Evolutionary conservation across 2,888 invertebrate species (phyloP).

Genomic region (Hirtodrosophila confusa): DNA sequence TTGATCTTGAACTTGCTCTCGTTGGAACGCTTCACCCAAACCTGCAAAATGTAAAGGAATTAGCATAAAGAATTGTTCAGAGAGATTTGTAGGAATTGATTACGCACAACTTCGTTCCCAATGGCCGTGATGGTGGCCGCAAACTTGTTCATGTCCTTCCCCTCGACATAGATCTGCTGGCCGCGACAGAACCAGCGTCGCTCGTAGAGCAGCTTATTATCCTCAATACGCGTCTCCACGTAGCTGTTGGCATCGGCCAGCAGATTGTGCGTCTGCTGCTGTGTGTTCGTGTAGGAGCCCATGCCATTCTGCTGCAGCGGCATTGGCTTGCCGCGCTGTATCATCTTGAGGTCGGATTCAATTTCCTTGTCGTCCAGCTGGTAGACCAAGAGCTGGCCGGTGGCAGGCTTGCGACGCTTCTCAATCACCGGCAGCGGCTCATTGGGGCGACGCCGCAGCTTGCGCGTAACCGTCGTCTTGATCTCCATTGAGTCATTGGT

Average conservation of each 20-base stretch:
- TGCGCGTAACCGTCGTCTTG: conserved; percentile 98
- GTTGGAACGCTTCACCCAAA: conserved; percentile 93
- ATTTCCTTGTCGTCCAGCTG: conserved; percentile 95
- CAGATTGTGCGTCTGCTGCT: conserved; percentile 51
- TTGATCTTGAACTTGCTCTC: conserved; percentile 93
- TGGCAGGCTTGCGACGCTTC: conserved; percentile 93
- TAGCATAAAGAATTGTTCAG: not conserved
- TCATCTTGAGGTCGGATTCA: conserved; percentile 92
- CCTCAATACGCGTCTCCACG: conserved; percentile 95
- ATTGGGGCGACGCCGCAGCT: conserved; percentile 95
- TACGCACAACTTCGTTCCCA: conserved; percentile 92
- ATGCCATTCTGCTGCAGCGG: conserved; percentile 85
- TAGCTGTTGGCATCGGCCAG: conserved; percentile 84
- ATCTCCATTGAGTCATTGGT: conserved; percentile 95
- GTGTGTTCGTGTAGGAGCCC: conserved; percentile 63
- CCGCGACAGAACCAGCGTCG: conserved; percentile 97
- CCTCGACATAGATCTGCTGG: conserved; percentile 95
- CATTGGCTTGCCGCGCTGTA: conserved; percentile 87
- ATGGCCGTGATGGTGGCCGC: conserved; percentile 96
- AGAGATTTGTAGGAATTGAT: not conserved
- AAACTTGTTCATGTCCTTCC: conserved; percentile 92
- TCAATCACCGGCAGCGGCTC: conserved; percentile 95
- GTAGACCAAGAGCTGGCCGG: conserved; percentile 94
- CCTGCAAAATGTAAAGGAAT: conserved; percentile 85
- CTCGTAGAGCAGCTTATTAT: conserved; percentile 96